Conservation (phyloP, 2,888 invertebrate species). For the Pachymerium ferrugineum region DNA sequence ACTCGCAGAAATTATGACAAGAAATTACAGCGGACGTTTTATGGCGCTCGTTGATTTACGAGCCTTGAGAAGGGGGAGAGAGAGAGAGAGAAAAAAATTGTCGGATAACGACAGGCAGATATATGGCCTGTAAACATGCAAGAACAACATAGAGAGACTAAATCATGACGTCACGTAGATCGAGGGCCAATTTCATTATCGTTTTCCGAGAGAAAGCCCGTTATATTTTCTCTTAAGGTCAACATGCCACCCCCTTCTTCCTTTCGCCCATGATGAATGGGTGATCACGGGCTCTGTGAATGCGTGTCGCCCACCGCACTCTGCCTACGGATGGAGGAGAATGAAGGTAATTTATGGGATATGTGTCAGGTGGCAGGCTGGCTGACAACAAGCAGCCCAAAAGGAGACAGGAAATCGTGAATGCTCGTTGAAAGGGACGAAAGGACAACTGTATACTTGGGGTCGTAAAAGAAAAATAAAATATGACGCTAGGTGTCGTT, state of each 20-base stretch:
- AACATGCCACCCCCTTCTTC: not conserved
- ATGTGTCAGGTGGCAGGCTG: not conserved
- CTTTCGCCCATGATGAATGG: not conserved
- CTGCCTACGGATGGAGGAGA: not conserved
- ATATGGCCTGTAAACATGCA: constrained; percentile 18
- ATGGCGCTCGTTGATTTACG: constrained; percentile 29
- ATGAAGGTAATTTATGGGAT: not conserved
- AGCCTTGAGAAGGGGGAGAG: not conserved
- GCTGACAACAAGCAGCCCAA: not conserved
- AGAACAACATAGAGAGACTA: constrained; percentile 10
- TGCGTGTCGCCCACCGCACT: not conserved
- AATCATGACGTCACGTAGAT: not conserved
- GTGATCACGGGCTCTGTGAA: not conserved
- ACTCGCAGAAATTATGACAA: constrained; percentile 19
- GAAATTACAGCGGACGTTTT: constrained; percentile 32
- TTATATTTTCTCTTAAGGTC: not conserved
- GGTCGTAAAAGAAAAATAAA: no score
- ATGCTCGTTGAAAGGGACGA: not conserved
- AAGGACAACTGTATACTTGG: no score
- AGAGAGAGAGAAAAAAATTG: constrained; percentile 1
- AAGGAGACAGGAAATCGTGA: not conserved
- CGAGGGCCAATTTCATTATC: no score
- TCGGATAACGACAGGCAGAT: constrained; percentile 15
- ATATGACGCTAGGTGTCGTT: no score
- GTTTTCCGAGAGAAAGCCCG: no score